phyloP scores from a whole-genome alignment of 2,888 invertebrate genomes.

The Laspeyria flexula region DNA sequence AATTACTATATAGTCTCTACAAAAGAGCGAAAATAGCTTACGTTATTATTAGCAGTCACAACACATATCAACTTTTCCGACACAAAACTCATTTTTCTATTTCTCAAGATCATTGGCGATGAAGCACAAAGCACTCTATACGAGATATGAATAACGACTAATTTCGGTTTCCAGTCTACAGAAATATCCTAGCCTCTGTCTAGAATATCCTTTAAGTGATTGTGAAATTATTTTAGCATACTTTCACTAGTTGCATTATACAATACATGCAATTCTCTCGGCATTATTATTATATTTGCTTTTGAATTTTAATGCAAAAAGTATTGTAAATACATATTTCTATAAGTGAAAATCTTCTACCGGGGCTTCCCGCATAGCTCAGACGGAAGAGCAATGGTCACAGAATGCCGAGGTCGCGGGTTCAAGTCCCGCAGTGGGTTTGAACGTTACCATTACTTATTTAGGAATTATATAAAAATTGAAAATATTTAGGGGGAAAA shows the following conservation, averaged over 20 bases:
- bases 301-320: not conserved
- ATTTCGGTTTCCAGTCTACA: conserved; percentile 1
- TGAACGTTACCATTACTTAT: too few species aligned
- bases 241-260: conserved; percentile 26
- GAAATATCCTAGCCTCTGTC: conserved; percentile 25
- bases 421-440: too few species aligned
- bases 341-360: too few species aligned
- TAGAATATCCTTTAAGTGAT: conserved; percentile 35
- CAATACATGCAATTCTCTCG: not conserved
- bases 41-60: not conserved
- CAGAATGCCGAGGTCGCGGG: too few species aligned
- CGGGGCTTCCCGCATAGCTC: too few species aligned
- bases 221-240: conserved; percentile 28
- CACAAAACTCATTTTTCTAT: conserved; percentile 3
- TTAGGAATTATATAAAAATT: too few species aligned
- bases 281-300: not conserved
- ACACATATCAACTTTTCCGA: conserved; percentile 4
- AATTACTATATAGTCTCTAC: too few species aligned
- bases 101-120: conserved; percentile 4
- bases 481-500: too few species aligned
- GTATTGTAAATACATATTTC: too few species aligned
- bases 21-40: not conserved
- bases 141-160: not conserved
- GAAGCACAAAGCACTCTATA: not conserved
- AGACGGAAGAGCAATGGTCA: too few species aligned